A percentile compares a stretch with the other conserved stretches of the same genome.
Conservation (phyloP, 64 coral and sea anemone genomes). For the Acropora yongei region DNA sequence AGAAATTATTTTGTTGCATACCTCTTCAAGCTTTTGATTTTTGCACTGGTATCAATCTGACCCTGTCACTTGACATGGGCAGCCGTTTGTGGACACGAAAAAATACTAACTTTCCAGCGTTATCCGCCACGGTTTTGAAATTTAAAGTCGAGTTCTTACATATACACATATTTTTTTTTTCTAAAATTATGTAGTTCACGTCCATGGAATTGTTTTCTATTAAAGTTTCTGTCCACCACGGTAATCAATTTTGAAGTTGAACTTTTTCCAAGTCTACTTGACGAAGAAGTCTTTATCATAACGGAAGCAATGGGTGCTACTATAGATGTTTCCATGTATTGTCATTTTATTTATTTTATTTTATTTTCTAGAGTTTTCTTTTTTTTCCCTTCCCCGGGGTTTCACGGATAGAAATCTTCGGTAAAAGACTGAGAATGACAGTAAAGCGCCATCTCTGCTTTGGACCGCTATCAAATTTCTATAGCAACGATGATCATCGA, state of each 20-base stretch:
- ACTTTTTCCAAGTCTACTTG: background rate
- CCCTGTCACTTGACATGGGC: no score
- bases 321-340: background rate
- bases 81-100: no score
- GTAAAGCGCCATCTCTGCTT: no score
- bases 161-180: background rate
- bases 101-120: no score
- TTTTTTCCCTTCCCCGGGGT: background rate
- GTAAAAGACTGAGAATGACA: background rate
- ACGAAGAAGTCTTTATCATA: background rate
- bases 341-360: background rate
- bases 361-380: no score
- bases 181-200: background rate
- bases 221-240: background rate
- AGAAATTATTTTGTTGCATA: background rate
- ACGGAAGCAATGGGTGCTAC: background rate
- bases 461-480: no score
- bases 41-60: no score
- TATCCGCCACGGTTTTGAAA: no score
- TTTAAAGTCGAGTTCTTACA: no score
- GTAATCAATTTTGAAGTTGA: background rate
- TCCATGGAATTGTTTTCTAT: background rate
- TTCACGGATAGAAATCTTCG: background rate
- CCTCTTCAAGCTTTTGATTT: no score
- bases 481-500: no score